Evolutionary conservation across 2,113 vertebrate genomes (phyloP), one percentile per base, ranked within the genome.

Genomic region (Cyanoramphus novaezelandiae): DNA sequence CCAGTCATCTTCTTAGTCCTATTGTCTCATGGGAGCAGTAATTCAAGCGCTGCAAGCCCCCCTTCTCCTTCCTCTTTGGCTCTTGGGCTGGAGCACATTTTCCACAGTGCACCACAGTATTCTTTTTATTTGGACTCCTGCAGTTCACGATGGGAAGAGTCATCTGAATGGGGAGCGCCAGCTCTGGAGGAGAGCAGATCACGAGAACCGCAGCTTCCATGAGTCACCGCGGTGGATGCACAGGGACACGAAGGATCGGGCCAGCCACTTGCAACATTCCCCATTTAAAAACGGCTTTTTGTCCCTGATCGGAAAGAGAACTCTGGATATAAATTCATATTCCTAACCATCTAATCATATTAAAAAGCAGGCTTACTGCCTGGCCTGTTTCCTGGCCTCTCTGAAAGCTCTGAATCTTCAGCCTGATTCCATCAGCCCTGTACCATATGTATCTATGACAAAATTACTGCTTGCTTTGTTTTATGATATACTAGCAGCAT

Each of bases 41-140:
- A 94, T 86, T 95, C 93, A 82, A 93, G 55, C 6, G 76, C 72
- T 75, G 47, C 2, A 25, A 96, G 82, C 82, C 92, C 90, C 92
- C 82, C 88, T 92, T 90, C 92, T 96, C 82, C 90, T 95, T 96
- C 93, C 92, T 92, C 85, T 95, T 88, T 93, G 85, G 82, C 93
- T 95, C 52, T 78, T 83, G 53, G 80, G 71, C 88, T 83, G 7
- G 72, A 96, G 86, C 62, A 86, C 80, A 96, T 93, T 92, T 96
- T 96, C 95, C 95, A 93, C 86, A 94, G 65, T 62, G 86, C 69
- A 89, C 65, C 83, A 94, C 90, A 95, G 86, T 92, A 75, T 92
- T 92, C 84, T 92, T 96, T 96, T 91, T 85, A 89, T 95, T 91
- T 93, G 92, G 93, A 91, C 86, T 95, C 95, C 96, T 1, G 1